Evolutionary conservation across 2,113 vertebrate species (phyloP).

Genomic region (Microcebus griseorufus): DNA sequence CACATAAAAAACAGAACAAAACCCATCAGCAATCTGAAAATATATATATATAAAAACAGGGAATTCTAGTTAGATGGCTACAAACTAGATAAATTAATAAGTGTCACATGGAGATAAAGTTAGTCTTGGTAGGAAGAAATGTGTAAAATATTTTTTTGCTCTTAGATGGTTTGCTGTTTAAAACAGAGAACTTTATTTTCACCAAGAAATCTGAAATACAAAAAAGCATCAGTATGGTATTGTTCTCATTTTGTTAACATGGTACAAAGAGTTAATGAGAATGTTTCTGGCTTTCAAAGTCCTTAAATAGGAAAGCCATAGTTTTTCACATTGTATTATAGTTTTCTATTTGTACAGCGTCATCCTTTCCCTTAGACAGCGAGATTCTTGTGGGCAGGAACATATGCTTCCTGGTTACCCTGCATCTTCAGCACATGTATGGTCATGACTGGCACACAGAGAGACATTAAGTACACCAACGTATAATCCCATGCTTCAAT

Average conservation of each 20-base stretch:
- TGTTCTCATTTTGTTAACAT: neutral
- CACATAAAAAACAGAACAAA: slow-evolving; percentile 67
- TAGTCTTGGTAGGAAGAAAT: slow-evolving; percentile 64
- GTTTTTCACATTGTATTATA: rapidly evolving
- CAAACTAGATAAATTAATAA: slow-evolving; percentile 70
- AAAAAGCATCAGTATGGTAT: neutral
- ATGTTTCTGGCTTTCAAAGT: neutral
- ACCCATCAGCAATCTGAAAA: slow-evolving; percentile 61
- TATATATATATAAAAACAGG: slow-evolving; percentile 66
- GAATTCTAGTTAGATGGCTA: slow-evolving; percentile 55
- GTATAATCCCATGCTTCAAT: neutral
- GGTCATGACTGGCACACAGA: neutral
- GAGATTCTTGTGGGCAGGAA: neutral
- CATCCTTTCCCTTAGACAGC: neutral
- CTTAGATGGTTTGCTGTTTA: neutral
- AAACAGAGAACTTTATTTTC: neutral
- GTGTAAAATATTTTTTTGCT: slow-evolving; percentile 43
- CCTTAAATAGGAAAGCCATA: neutral
- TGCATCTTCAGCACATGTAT: neutral
- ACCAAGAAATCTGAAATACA: neutral
- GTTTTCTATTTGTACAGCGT: neutral
- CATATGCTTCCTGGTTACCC: neutral
- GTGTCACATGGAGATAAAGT: slow-evolving; percentile 52
- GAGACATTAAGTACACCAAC: neutral
- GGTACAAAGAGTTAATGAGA: neutral